Evolutionary conservation across 35 echinoderm and acorn worm genomes (phyloP), one percentile per base, ranked within the genome.

Genomic region (Ophiothrix spiculata): DNA sequence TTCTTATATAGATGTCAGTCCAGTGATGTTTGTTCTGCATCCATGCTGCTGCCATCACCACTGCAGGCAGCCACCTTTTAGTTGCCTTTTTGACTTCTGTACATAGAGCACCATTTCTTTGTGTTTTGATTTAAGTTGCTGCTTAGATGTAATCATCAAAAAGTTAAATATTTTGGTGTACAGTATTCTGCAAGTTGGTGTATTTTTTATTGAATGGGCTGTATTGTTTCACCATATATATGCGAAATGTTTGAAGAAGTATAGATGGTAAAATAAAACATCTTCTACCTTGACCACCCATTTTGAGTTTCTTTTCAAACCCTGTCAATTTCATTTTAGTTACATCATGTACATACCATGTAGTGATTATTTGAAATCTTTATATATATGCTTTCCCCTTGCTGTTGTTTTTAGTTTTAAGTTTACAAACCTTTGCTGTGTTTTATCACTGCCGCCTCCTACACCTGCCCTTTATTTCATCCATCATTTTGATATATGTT

Each of bases 221-320:
- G 3, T 25, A n/a, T 4, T 69, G 23, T 28, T 69, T 69, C 60
- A 69, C 29, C 45, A 54, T 54, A 54, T 54, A 8, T 11, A 54
- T 54, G 45, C 45, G 8, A 54, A n/a, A n/a, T 21, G 45, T 54
- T 8, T 21, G 21, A 54, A 54, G 60, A 4, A 15, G 29, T 25
- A n/a, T 69, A 28, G 60, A 69, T 10, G 23, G 29, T 28, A 69
- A 69, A 69, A 69, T 69, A 69, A 69, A 69, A n/a, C n/a, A n/a
- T n/a, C n/a, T n/a, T 69, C 60, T 69, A 25, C 23, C 8, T 69
- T 15, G 3, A 69, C 60, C 60, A 69, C 29, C 60, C 60, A 69
- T 69, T 69, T 69, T 69, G 60, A 69, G 17, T 69, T 69, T 69
- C 60, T n/a, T 69, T 69, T 69, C 60, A 69, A 69, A 69, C 60